These are phyloP conservation scores for Halocynthia roretzi DNA, from an alignment of 23 tunicate species.

Conservation along the genomic window DNA sequence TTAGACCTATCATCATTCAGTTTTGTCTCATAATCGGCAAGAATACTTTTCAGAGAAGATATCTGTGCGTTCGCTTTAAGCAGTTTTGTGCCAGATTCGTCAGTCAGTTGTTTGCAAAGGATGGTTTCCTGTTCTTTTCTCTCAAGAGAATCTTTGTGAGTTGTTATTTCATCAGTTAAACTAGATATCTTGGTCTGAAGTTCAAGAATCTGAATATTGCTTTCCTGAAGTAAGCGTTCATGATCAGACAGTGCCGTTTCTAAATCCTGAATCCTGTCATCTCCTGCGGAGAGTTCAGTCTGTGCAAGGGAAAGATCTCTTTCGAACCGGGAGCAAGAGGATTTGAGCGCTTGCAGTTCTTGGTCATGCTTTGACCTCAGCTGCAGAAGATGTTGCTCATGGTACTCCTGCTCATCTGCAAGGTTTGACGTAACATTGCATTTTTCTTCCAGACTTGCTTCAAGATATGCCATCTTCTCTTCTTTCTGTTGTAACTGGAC, in stretches of 20 bases:
- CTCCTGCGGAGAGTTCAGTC: conserved; percentile 32
- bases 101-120: background rate
- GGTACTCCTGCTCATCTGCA: too few species aligned
- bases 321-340: conserved; percentile 4
- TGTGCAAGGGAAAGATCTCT: conserved; percentile 3
- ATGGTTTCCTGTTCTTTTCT: background rate
- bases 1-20: conserved; percentile 16
- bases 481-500: too few species aligned
- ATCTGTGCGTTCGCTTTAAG: conserved; percentile 24
- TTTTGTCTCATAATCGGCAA: conserved; percentile 57
- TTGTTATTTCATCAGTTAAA: background rate
- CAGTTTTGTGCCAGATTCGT: conserved; percentile 11
- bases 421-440: too few species aligned
- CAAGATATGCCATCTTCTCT: too few species aligned
- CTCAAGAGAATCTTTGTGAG: background rate
- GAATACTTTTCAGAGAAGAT: conserved; percentile 18
- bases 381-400: too few species aligned
- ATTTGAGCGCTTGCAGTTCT: conserved; percentile 4
- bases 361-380: background rate
- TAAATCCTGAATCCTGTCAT: conserved; percentile 59
- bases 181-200: conserved; percentile 11
- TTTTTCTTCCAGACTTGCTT: too few species aligned
- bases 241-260: conserved; percentile 43
- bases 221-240: conserved; percentile 26
- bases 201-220: conserved; percentile 1